phyloP scores from a whole-genome alignment of 2,888 invertebrate genomes.

The Parochlus steinenii region DNA sequence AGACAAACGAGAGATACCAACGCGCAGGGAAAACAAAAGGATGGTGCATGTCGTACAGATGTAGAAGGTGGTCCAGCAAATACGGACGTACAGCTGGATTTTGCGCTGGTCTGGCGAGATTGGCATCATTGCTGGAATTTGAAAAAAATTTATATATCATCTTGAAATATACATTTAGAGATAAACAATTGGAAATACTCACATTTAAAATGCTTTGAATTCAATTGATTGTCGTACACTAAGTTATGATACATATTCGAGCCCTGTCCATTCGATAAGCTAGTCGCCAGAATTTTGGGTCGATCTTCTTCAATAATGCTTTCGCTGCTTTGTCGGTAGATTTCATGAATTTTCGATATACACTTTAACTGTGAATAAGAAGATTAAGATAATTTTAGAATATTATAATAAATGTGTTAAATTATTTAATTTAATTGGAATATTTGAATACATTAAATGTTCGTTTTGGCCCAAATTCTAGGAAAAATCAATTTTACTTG shows the following conservation, averaged over 20 bases:
- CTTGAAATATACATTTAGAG: too few relatives aligned
- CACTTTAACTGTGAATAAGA: constrained; percentile 23
- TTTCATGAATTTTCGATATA: constrained; percentile 26
- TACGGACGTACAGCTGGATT: constrained; percentile 9
- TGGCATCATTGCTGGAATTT: constrained; percentile 9
- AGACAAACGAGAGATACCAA: too few relatives aligned
- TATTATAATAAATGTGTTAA: not conserved
- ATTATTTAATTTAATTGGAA: constrained; percentile 12
- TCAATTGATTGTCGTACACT: constrained; percentile 20
- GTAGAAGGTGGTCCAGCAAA: constrained; percentile 11
- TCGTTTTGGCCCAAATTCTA: not conserved
- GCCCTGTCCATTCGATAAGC: constrained; percentile 24
- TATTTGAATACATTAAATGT: constrained; percentile 1
- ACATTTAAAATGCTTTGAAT: too few relatives aligned
- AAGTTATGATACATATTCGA: constrained; percentile 20
- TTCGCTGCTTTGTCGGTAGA: constrained; percentile 28
- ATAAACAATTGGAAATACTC: constrained; percentile 4
- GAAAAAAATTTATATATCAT: too few relatives aligned
- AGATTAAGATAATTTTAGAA: not conserved
- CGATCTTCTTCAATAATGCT: constrained; percentile 29
- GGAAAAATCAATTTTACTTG: not conserved
- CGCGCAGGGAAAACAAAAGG: too few relatives aligned
- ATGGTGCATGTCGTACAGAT: constrained; percentile 12
- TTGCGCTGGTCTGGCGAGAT: not conserved
- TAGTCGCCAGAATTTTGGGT: constrained; percentile 25